These are phyloP conservation scores for Whitmania pigra DNA, from an alignment of 1,140 invertebrate species.

Conservation along the genomic window DNA sequence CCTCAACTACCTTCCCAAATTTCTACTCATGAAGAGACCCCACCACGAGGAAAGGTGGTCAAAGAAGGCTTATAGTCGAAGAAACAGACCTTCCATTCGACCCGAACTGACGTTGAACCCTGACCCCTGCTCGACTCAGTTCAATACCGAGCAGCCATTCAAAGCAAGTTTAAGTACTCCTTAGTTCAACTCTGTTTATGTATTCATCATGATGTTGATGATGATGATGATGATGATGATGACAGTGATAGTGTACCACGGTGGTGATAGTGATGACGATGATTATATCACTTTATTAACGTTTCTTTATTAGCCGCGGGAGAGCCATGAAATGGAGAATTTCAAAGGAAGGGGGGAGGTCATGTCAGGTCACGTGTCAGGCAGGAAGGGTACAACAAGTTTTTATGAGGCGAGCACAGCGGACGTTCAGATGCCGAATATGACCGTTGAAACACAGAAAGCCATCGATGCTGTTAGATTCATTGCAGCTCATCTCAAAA, in stretches of 20 bases:
- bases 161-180: too few relatives aligned
- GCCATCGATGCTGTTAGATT: conserved; percentile 44
- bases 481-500: conserved; percentile 44
- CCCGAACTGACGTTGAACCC: neutral
- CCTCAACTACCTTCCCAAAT: conserved; percentile 37
- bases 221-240: too few relatives aligned
- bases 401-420: neutral
- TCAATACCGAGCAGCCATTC: too few relatives aligned
- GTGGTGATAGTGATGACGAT: too few relatives aligned
- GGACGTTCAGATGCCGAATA: conserved; percentile 29
- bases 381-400: conserved; percentile 14
- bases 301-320: neutral
- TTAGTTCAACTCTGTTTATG: too few relatives aligned
- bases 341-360: neutral
- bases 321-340: neutral
- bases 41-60: conserved; percentile 37
- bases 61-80: conserved; percentile 22
- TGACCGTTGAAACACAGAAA: conserved; percentile 46
- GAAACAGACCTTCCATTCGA: neutral
- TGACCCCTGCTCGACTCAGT: too few relatives aligned
- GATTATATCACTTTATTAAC: neutral
- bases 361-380: conserved; percentile 2
- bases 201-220: too few relatives aligned
- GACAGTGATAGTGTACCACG: too few relatives aligned
- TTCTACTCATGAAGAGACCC: conserved; percentile 40